Conservation (phyloP, 2,888 invertebrate genomes). For the Agelastica alni region DNA sequence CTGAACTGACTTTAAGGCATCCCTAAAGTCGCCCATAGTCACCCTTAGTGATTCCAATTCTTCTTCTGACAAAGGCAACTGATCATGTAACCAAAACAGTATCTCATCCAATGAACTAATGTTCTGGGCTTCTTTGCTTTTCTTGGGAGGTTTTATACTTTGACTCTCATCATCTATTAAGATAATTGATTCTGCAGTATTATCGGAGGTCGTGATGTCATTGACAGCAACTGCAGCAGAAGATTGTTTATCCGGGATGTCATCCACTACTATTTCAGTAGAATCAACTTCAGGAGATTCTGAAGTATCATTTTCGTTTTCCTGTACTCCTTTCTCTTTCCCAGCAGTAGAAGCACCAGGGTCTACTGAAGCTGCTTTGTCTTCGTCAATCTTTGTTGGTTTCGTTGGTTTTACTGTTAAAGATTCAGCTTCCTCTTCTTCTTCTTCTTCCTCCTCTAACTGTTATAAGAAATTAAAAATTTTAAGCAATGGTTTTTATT, state of each 20-base stretch:
- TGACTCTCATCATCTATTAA: conserved; percentile 9
- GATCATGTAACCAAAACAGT: conserved; percentile 67
- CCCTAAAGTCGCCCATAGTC: conserved; percentile 74
- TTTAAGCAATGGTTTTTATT: no score
- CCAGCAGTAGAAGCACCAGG: conserved; percentile 7
- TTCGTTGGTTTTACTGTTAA: not conserved
- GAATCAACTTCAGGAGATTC: no score
- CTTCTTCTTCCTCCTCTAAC: conserved; percentile 27
- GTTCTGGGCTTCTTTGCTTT: not conserved
- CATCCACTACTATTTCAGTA: conserved; percentile 9
- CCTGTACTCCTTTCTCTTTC: not conserved
- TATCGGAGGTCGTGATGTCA: not conserved
- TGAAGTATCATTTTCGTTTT: conserved; percentile 1
- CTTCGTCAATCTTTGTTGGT: not conserved
- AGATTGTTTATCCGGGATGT: conserved; percentile 3
- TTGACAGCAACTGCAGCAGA: not conserved
- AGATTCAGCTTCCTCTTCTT: conserved; percentile 27
- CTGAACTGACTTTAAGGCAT: conserved; percentile 79
- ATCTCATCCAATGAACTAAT: conserved; percentile 60
- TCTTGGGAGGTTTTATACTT: conserved; percentile 2
- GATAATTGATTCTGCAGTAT: not conserved
- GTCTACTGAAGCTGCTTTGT: not conserved
- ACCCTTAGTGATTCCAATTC: conserved; percentile 70
- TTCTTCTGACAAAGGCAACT: conserved; percentile 64
- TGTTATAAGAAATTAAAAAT: conserved; percentile 13